Evolutionary conservation across 1,140 invertebrate species (phyloP).

Genomic region (Stegodyphus mimosarum): DNA sequence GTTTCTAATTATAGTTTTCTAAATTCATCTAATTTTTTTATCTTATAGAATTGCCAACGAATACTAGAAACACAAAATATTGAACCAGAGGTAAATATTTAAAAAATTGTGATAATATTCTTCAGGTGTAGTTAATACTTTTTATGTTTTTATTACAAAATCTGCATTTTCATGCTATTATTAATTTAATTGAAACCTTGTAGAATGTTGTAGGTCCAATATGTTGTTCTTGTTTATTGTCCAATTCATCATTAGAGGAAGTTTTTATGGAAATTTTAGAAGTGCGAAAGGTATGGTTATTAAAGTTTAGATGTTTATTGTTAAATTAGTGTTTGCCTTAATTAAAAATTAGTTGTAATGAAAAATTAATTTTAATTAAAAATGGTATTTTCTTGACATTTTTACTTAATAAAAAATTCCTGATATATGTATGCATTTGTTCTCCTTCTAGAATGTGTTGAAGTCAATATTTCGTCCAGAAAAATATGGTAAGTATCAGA

Average conservation of each 20-base stretch:
- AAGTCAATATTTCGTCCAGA: conserved; percentile 25
- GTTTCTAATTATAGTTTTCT: background rate
- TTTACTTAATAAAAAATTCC: background rate
- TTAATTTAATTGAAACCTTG: background rate
- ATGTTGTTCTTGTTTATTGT: conserved; percentile 26
- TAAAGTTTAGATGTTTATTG: too few species aligned
- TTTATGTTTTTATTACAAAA: background rate
- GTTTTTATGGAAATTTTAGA: conserved; percentile 38
- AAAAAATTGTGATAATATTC: background rate
- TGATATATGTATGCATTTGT: background rate
- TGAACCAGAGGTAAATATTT: conserved; percentile 36
- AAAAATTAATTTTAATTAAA: background rate
- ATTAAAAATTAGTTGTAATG: background rate
- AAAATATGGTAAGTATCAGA: conserved; percentile 30
- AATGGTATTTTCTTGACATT: background rate
- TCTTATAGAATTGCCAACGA: conserved; percentile 37
- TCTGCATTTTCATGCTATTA: background rate
- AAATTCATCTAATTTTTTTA: background rate
- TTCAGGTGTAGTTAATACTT: background rate
- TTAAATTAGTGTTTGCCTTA: background rate
- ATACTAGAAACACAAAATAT: conserved; percentile 22
- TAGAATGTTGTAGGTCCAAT: conserved; percentile 42
- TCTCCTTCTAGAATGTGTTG: conserved; percentile 22
- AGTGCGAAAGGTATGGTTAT: conserved; percentile 17
- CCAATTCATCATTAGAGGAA: conserved; percentile 26